Conservation (phyloP, 2,888 invertebrate genomes). For the Athrips mouffetella region DNA sequence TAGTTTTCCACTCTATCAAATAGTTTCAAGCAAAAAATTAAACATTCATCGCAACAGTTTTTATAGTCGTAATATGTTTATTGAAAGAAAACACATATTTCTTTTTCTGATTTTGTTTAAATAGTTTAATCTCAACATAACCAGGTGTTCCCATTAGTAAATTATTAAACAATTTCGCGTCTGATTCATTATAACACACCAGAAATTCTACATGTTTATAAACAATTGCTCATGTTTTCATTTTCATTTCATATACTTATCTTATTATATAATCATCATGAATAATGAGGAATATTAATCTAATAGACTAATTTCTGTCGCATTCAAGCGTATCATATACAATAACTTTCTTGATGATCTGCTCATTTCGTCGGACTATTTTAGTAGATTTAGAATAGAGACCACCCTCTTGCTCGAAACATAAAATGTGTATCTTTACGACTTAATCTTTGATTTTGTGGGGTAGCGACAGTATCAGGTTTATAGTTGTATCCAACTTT, state of each 20-base stretch:
- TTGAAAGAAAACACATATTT: no score
- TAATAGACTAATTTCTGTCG: no score
- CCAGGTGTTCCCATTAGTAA: constrained; percentile 3
- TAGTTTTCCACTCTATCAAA: background rate
- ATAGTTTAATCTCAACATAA: background rate
- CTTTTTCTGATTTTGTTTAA: background rate
- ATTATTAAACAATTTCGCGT: background rate
- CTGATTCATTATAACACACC: constrained; percentile 5
- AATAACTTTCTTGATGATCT: no score
- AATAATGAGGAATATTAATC: no score
- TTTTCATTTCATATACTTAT: no score
- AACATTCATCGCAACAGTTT: background rate
- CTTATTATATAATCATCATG: no score
- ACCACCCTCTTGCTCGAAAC: constrained; percentile 22
- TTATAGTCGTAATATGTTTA: no score
- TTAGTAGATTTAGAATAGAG: constrained; percentile 9
- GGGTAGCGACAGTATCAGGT: constrained; percentile 45
- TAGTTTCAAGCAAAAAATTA: background rate
- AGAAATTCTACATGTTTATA: constrained; percentile 6
- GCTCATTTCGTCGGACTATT: no score
- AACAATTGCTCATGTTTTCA: background rate
- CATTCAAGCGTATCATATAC: no score
- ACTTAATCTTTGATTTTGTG: constrained; percentile 35
- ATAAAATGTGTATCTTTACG: constrained; percentile 23
- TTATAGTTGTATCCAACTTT: constrained; percentile 45